Conservation (phyloP, 2,797 vertebrate species). For the Manis crassicaudata region DNA sequence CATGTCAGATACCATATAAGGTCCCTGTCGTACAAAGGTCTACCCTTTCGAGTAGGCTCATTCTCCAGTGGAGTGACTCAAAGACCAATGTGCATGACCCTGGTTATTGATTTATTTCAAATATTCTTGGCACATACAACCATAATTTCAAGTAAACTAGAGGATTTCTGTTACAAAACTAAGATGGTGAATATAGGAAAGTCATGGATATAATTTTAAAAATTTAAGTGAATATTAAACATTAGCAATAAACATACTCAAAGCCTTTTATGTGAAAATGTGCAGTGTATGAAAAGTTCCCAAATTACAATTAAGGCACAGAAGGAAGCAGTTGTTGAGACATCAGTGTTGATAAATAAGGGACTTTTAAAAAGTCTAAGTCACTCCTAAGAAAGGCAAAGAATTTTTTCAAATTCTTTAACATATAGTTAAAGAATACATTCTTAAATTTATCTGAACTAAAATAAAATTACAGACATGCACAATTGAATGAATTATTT, state of each 20-base stretch:
- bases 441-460: conserved; percentile 60
- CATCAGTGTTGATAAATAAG: conserved; percentile 54
- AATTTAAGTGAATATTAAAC: conserved; percentile 36
- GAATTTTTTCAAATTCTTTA: conserved; percentile 47
- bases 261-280: conserved; percentile 48
- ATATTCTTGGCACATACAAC: not conserved
- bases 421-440: conserved; percentile 52
- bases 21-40: not conserved
- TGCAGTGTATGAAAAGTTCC: conserved; percentile 32
- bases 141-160: conserved; percentile 25
- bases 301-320: conserved; percentile 32
- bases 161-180: not conserved
- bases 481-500: conserved; percentile 59
- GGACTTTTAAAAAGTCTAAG: conserved; percentile 60
- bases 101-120: not conserved
- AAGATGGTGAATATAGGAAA: not conserved
- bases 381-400: conserved; percentile 58
- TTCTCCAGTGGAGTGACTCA: not conserved
- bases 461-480: conserved; percentile 50
- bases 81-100: not conserved
- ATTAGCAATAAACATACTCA: conserved; percentile 52
- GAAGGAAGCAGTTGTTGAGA: conserved; percentile 51
- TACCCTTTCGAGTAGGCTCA: not conserved
- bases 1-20: not conserved
- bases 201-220: conserved; percentile 24